Evolutionary conservation across 2,113 vertebrate species (phyloP), one percentile per base, ranked within the genome.

Genomic region (Eolophus roseicapilla): DNA sequence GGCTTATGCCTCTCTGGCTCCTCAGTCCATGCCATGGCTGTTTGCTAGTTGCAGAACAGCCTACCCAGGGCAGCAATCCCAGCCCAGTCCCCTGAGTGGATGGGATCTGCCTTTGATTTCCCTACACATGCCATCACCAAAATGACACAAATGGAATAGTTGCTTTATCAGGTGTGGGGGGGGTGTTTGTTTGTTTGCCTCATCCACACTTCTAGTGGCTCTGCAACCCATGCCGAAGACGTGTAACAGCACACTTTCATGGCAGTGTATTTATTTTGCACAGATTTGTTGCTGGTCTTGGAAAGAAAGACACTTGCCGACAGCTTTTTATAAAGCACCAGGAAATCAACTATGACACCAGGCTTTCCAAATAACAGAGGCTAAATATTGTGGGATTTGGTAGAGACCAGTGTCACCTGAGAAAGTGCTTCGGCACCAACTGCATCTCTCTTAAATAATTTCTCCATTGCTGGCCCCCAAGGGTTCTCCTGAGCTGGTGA

Each of bases 11-110:
- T 47, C 68, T 25, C 31, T 1, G 3, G 29, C 8, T 60, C 44
- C 55, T 68, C 3, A 0, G 17, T 31, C 80, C 13, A 0, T 1
- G 3, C 35, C 3, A 0, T 2, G 65, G 33, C 62, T 43, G 10
- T 63, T 39, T 7, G 57, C 71, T 47, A 67, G 35, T 2, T 9
- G 13, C 53, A 18, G 62, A 53, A 24, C 59, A 73, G 47, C 15
- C 20, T 81, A 53, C 41, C 77, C 11, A 13, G 74, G 67, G 75
- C 65, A 65, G 35, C 33, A 31, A 7, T 31, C 50, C 53, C 67
- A 37, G 14, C 13, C 35, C 4, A 0, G 19, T 82, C 44, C 33
- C 53, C 47, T 13, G 17, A 27, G 33, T 10, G 1, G 41, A 13
- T 33, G 53, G 24, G 5, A 8, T 80, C 10, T 37, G 41, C 39